These are phyloP conservation scores for Pseudomyrmex sp. DNA, from an alignment of 1,140 invertebrate genomes.

Conservation along the genomic window DNA sequence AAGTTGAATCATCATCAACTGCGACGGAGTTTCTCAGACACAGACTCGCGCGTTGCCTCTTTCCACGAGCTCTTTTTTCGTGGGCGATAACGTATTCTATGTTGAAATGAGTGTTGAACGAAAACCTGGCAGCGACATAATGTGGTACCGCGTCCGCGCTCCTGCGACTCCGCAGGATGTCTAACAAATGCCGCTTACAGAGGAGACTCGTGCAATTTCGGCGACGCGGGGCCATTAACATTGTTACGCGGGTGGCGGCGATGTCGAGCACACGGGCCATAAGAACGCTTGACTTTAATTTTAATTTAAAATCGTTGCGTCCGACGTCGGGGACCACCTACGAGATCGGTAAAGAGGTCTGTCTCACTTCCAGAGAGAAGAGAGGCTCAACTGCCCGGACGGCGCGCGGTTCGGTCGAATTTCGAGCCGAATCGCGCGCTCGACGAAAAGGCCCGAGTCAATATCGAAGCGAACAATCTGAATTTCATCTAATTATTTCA, in stretches of 20 bases:
- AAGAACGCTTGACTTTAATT: constrained; percentile 82
- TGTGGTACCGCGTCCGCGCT: constrained; percentile 22
- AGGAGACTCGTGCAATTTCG: constrained; percentile 76
- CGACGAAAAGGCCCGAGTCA: constrained; percentile 64
- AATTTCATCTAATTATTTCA: constrained; percentile 21
- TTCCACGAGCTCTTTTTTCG: neutral
- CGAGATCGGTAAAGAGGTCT: constrained; percentile 74
- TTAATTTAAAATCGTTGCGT: constrained; percentile 84
- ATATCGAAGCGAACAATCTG: constrained; percentile 64
- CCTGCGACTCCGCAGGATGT: constrained; percentile 17
- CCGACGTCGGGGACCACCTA: constrained; percentile 82
- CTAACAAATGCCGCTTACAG: constrained; percentile 25
- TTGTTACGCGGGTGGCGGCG: constrained; percentile 79
- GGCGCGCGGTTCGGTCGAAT: constrained; percentile 64
- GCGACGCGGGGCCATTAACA: constrained; percentile 78
- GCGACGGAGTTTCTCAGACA: neutral
- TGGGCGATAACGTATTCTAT: constrained; percentile 20
- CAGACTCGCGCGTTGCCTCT: neutral
- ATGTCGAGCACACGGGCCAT: constrained; percentile 75
- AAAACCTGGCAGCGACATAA: constrained; percentile 41
- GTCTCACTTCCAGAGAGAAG: constrained; percentile 68
- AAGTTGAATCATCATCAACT: constrained; percentile 17
- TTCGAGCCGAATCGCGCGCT: constrained; percentile 26
- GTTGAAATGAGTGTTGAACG: constrained; percentile 57
- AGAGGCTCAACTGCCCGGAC: constrained; percentile 63